Evolutionary conservation across 2,888 invertebrate genomes (phyloP), one percentile per base, ranked within the genome.

Genomic region (Aproaerema taeniolella): DNA sequence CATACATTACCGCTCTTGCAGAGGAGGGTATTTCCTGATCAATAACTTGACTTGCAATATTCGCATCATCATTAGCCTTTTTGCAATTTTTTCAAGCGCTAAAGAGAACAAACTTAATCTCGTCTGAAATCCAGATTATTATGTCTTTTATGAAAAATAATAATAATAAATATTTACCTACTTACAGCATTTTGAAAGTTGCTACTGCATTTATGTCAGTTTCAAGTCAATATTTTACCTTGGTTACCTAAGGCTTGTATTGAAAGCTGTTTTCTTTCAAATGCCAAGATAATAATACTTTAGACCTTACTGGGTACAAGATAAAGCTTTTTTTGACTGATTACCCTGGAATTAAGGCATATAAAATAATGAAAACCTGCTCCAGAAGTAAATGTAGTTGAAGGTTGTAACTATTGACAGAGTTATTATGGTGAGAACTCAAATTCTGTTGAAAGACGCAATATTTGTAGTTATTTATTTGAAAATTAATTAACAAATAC

Each of bases 301-400:
- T 38, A 6, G 24, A 8, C 26, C 26, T 15, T 20, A 31, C 25
- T 8, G 10, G 25, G 15, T 16, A 7, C 4, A 7, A 12, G n/a
- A 10, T 42, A 42, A 29, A 34, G 38, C 29, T 28, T 7, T 37
- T 29, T 38, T 41, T 5, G 13, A 7, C 8, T 30, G 30, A 9
- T 7, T 37, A 9, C 10, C 2, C 11, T n/a, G 9, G 1, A 12
- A 2, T 10, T 6, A 26, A 32, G 15, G 26, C 40, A 24, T 15
- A 4, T 12, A 8, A 41, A 26, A 36, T 37, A 37, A 14, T 17
- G 6, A 25, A 31, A 42, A 42, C 39, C 42, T 31, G 38, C 34
- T 31, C 26, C 2, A 4, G 28, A 14, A 36, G 39, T 42, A 39
- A 42, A 42, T 39, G 42, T 42, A 39, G 42, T 39, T 39, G 42